Base-by-base conservation (phyloP, 1,140 invertebrate genomes). In the Aphelenchoides fujianensis region DNA sequence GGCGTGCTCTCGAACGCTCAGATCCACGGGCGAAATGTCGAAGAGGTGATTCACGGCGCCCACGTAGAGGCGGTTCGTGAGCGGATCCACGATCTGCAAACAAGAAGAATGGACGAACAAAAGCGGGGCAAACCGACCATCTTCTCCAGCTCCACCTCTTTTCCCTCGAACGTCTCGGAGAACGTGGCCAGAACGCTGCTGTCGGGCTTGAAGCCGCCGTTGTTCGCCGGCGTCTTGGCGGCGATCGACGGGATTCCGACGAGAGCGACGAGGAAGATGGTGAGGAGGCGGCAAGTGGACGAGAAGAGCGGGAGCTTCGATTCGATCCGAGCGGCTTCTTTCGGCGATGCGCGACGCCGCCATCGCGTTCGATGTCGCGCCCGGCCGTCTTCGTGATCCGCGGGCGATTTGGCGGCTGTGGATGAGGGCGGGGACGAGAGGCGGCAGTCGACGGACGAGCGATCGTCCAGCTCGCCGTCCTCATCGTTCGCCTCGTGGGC, bases 21-120 rank as follows among this genome's bases (percentile, higher is more conserved):
- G 53, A 9, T 72, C 70, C 27, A 79, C 79, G 1, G 77, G 69
- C 7, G 72, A 69, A 16, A 81, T 35, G 64, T 82, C 82, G 66
- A 82, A 82, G n/a, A 82, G 61, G 48, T 78, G 73, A 61, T 82
- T 84, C 9, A 84, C 80, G 3, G 66, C 81, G 7, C 81, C 81
- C 16, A 82, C 75, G 52, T 82, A 82, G 9, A 82, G 57, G 52
- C 82, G 69, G 12, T 69, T 73, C 9, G 81, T 82, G 16, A 77
- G 72, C 23, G 81, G 75, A 69, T 82, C 81, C 68, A 82, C 72
- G 2, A 83, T 75, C 81, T 82, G n/a, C 66, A 78, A 64, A 57
- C 16, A 61, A 2, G 5, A 55, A 59, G 16, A 67, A 5, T 54
- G 67, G 16, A 66, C 31, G 52, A 67, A 55, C 7, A 5, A 7